Conservation (phyloP, 2,888 invertebrate genomes). For the Nudaria mundana region DNA sequence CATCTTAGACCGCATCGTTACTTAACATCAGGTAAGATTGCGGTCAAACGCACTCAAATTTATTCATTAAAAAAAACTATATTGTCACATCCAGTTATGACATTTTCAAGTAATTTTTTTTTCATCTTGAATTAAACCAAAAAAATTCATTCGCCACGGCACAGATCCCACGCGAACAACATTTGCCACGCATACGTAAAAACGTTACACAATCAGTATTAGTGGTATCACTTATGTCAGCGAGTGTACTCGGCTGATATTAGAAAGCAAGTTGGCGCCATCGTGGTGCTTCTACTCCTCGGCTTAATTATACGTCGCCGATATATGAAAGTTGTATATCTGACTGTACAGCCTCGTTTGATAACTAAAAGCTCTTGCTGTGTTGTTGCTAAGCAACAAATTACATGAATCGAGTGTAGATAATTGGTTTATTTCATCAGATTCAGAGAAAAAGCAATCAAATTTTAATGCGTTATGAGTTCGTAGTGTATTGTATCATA, state of each 20-base stretch:
- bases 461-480: background rate
- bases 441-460: conserved; percentile 2
- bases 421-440: conserved; percentile 4
- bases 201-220: background rate
- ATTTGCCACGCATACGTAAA: background rate
- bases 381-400: conserved; percentile 9
- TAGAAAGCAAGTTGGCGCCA: conserved; percentile 65
- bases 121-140: background rate
- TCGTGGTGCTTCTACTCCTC: conserved; percentile 44
- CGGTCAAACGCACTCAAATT: no score
- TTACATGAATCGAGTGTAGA: background rate
- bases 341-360: conserved; percentile 7
- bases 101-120: no score
- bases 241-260: conserved; percentile 49
- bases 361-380: conserved; percentile 15
- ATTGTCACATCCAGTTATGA: no score
- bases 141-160: background rate
- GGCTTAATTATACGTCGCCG: conserved; percentile 52
- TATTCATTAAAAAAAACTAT: no score
- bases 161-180: conserved; percentile 1
- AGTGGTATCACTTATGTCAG: conserved; percentile 9
- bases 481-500: background rate
- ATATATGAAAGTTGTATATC: conserved; percentile 45
- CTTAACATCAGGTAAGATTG: no score
- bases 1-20: no score